A percentile compares a stretch with the other conserved stretches of the same genome.
These are phyloP conservation scores for Tetranychus cinnabarinus DNA, from an alignment of 1,140 invertebrate genomes.

Conservation along the genomic window DNA sequence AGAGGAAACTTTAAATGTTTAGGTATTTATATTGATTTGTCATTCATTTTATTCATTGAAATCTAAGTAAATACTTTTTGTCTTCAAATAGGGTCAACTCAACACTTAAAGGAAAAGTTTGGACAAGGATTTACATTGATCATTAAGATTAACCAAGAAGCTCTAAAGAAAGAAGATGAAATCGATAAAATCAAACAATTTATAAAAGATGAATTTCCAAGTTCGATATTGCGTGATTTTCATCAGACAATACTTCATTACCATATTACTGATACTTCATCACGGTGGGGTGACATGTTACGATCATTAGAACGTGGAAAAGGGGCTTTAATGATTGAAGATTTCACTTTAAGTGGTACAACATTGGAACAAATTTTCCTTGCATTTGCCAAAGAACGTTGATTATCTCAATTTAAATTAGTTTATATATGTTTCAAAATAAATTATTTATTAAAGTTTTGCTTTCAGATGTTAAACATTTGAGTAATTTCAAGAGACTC, in stretches of 20 bases:
- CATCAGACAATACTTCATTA: neutral
- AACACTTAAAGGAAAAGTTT: slow-evolving; percentile 45
- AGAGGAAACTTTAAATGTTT: slow-evolving; percentile 49
- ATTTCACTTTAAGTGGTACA: too few species aligned
- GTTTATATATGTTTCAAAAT: too few species aligned
- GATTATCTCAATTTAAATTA: too few species aligned
- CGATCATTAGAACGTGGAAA: neutral
- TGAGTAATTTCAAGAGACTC: too few species aligned
- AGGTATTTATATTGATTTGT: neutral
- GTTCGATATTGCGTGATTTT: neutral
- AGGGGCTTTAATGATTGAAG: neutral
- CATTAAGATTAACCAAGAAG: neutral
- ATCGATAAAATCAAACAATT: slow-evolving; percentile 3
- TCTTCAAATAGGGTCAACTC: slow-evolving; percentile 30
- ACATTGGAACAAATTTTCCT: too few species aligned
- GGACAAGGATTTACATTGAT: slow-evolving; percentile 30
- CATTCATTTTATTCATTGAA: slow-evolving; percentile 24
- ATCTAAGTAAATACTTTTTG: slow-evolving; percentile 14
- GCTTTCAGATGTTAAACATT: too few species aligned
- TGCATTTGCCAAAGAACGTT: too few species aligned
- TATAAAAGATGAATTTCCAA: slow-evolving; percentile 6
- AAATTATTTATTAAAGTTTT: too few species aligned
- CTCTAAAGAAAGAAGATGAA: slow-evolving; percentile 5
- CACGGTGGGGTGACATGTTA: neutral
- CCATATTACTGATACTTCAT: neutral